phyloP scores from a whole-genome alignment of 2,113 vertebrate species.

The Onychostruthus taczanowskii region DNA sequence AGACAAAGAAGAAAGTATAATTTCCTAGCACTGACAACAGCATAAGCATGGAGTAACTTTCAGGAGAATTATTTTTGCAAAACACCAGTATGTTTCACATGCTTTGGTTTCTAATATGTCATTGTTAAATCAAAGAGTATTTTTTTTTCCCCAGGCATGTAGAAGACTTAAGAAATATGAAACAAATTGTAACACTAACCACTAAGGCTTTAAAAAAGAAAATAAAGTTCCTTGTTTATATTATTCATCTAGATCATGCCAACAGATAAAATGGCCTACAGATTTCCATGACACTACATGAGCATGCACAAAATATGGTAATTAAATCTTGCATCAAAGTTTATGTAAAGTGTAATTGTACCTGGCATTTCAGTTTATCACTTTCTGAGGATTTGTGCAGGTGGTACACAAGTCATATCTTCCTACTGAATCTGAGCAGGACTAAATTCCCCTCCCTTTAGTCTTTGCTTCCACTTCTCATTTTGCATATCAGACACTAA shows the following conservation, averaged over 20 bases:
- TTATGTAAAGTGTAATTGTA: neutral
- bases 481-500: neutral
- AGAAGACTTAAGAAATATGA: neutral
- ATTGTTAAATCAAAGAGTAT: constrained; percentile 60
- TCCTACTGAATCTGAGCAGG: neutral
- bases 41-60: constrained; percentile 16
- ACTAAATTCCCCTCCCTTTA: neutral
- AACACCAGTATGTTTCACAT: constrained; percentile 62
- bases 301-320: neutral
- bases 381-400: neutral
- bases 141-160: neutral
- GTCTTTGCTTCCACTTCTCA: neutral
- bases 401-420: neutral
- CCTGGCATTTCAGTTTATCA: neutral
- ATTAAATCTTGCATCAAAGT: neutral
- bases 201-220: neutral
- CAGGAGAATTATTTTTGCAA: constrained; percentile 68
- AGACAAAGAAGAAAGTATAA: constrained; percentile 11
- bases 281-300: neutral
- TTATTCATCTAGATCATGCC: neutral
- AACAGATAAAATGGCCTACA: neutral
- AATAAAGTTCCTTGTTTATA: neutral
- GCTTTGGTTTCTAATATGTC: constrained; percentile 55
- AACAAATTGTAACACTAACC: neutral
- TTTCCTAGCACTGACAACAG: constrained; percentile 28